Percentiles rank a stretch among this genome's conserved stretches.
Evolutionary conservation across 1,140 invertebrate species (phyloP).

Genomic region (Coenobita brevimanus): DNA sequence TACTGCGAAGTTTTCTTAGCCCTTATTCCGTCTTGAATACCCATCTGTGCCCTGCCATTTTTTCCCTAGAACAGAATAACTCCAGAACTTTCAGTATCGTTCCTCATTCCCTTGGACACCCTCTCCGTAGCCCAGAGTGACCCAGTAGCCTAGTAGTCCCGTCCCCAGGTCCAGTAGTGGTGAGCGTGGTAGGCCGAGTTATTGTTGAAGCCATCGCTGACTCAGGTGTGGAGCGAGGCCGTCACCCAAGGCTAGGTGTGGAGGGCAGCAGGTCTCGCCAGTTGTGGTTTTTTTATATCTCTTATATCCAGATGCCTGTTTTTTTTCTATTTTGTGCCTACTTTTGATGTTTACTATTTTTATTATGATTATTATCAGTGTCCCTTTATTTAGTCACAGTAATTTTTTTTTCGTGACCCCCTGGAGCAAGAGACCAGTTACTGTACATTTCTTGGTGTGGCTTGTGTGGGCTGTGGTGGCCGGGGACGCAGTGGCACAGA

Average conservation of each 20-base stretch:
- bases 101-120: neutral
- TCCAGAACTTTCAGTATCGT: too few relatives aligned
- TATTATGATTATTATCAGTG: neutral
- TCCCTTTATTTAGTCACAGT: neutral
- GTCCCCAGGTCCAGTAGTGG: too few relatives aligned
- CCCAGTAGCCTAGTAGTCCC: too few relatives aligned
- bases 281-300: constrained; percentile 50
- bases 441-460: constrained; percentile 62
- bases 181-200: too few relatives aligned
- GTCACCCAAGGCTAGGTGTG: neutral
- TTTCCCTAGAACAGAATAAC: too few relatives aligned
- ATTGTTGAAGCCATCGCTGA: neutral
- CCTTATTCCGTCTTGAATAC: too few relatives aligned
- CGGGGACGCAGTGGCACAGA: neutral
- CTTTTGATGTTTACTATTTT: neutral
- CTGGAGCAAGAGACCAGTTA: constrained; percentile 38
- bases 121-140: neutral
- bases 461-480: neutral
- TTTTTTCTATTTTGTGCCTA: neutral
- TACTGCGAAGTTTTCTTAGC: too few relatives aligned
- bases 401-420: neutral
- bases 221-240: neutral
- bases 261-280: constrained; percentile 49
- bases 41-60: too few relatives aligned
- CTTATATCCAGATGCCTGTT: constrained; percentile 11